Percentiles rank a stretch among this genome's conserved stretches.
Evolutionary conservation across 2,888 invertebrate genomes (phyloP).

Genomic region (Tetragnatha montana): DNA sequence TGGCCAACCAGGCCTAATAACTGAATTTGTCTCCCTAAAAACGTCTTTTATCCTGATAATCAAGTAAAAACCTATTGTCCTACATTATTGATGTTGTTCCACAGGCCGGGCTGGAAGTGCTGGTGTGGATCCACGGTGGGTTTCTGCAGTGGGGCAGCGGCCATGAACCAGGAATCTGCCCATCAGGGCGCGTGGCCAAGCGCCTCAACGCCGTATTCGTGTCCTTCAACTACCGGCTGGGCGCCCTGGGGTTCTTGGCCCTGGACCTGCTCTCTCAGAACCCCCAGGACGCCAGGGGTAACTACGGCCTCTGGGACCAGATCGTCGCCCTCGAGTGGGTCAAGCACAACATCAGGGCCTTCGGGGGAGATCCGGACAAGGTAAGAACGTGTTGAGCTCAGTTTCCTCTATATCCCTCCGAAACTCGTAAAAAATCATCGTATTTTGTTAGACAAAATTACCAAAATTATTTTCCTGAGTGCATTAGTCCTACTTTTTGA

Average conservation of each 20-base stretch:
- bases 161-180: slow-evolving; percentile 78
- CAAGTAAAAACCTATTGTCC: too few species aligned
- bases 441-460: too few species aligned
- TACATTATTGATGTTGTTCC: not conserved
- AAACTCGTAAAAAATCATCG: too few species aligned
- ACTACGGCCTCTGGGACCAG: slow-evolving; percentile 90
- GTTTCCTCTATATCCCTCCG: too few species aligned
- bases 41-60: too few species aligned
- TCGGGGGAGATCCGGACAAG: slow-evolving; percentile 85
- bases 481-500: too few species aligned
- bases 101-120: slow-evolving; percentile 72
- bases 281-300: slow-evolving; percentile 81
- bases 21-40: too few species aligned
- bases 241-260: slow-evolving; percentile 85
- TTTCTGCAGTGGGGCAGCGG: slow-evolving; percentile 72
- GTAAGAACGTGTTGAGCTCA: slow-evolving; percentile 11
- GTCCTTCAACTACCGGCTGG: slow-evolving; percentile 88
- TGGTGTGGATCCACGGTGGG: slow-evolving; percentile 76
- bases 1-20: too few species aligned
- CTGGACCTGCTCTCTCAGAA: slow-evolving; percentile 81
- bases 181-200: slow-evolving; percentile 86
- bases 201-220: slow-evolving; percentile 90
- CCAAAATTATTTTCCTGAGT: too few species aligned
- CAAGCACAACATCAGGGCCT: slow-evolving; percentile 86
- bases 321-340: slow-evolving; percentile 88